A percentile compares a stretch with the other conserved stretches of the same genome.
Evolutionary conservation across 2,797 vertebrate species (phyloP).

Genomic region (Danio aesculapii): DNA sequence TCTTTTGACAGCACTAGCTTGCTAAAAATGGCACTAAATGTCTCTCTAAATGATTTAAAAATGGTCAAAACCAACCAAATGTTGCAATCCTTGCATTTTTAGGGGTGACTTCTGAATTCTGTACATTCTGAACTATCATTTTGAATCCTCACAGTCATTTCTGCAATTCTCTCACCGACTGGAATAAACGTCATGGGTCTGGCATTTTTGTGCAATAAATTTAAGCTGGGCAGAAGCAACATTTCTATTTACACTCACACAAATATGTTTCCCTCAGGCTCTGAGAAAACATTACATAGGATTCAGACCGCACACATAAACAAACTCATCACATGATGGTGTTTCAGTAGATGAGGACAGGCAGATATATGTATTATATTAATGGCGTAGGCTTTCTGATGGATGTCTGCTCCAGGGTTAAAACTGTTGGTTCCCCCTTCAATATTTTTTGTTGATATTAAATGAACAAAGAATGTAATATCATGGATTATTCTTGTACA

Average conservation of each 20-base stretch:
- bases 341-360: neutral
- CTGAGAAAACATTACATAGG: conserved; percentile 20
- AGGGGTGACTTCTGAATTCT: neutral
- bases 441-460: neutral
- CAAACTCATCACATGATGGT: neutral
- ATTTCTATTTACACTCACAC: conserved; percentile 38
- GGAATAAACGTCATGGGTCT: neutral
- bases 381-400: too few species aligned
- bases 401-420: too few species aligned
- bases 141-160: neutral
- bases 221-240: conserved; percentile 4
- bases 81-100: neutral
- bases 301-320: neutral
- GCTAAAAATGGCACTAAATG: neutral
- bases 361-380: neutral
- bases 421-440: too few species aligned
- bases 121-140: neutral
- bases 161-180: neutral
- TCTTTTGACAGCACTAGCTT: neutral
- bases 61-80: neutral
- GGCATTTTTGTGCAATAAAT: conserved; percentile 14
- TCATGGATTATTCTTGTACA: too few species aligned
- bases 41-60: neutral
- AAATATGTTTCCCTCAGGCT: conserved; percentile 12
- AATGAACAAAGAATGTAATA: too few species aligned